Conservation (phyloP, 2,113 vertebrate species). For the Myocastor coypus region DNA sequence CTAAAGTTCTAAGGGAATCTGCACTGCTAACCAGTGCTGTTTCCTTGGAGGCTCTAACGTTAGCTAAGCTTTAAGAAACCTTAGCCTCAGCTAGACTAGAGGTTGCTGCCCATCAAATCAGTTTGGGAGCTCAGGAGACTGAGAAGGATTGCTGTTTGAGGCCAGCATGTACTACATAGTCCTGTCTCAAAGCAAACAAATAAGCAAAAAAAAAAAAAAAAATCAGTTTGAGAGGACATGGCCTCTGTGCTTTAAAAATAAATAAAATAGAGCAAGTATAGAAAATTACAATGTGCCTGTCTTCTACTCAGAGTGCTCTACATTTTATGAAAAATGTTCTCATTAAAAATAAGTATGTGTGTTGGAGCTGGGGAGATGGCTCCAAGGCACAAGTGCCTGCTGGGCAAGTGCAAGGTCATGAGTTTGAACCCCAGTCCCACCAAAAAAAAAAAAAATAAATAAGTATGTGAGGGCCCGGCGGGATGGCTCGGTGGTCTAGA, state of each 20-base stretch:
- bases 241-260: not conserved
- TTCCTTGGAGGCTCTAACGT: not conserved
- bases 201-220: not conserved
- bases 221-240: not conserved
- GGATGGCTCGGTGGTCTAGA: too few relatives aligned
- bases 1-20: not conserved
- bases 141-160: not conserved
- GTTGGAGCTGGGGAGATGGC: too few relatives aligned
- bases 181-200: not conserved
- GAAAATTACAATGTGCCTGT: not conserved
- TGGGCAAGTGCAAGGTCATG: too few relatives aligned
- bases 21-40: not conserved
- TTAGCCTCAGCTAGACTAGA: not conserved
- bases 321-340: conserved; percentile 10
- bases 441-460: too few relatives aligned
- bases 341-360: not conserved
- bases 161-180: not conserved
- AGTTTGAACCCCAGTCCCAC: too few relatives aligned
- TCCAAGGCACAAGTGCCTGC: too few relatives aligned
- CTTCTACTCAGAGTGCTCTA: not conserved
- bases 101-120: not conserved
- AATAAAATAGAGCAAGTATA: conserved; percentile 23
- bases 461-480: too few relatives aligned
- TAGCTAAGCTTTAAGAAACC: not conserved
- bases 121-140: not conserved